Base-by-base conservation (phyloP, 2,888 invertebrate genomes). In the Athalia rosae region DNA sequence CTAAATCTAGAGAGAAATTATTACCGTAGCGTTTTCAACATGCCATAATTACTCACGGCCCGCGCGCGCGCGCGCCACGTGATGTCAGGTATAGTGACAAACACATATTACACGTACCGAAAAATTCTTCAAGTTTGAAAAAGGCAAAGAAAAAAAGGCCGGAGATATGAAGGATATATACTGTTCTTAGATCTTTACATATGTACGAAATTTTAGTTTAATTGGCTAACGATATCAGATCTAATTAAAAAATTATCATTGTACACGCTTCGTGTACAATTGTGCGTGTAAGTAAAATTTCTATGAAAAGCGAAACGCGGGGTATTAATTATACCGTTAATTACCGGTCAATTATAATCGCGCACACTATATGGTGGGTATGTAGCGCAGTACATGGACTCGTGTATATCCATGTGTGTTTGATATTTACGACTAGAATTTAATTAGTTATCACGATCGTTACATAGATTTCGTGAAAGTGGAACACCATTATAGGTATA, bases 1-100 rank as follows among this genome's bases (percentile, higher is more conserved):
- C 50, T 50, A 7, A 28, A 28, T 50, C 2, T 50, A 50, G 50
- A 61, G 41, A 11, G 47, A 47, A 64, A 64, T 64, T 64, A 64
- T 64, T 64, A 47, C 45, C 64, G 8, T n/a, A 13, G 13, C 15
- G 64, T 64, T 64, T 13, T 45, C n/a, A 64, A 45, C 64, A 47
- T 64, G 47, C 64, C 64, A 13, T 64, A 64, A 64, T 64, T 64
- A 64, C 64, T 64, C 47, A 64, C 47, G 47, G 47, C 47, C 13
- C 0, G n/a, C 47, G 13, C 13, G 8, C 28, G 15, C 63, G n/a
- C 47, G 13, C 8, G 7, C 11, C 50, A 7, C 11, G 1, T 50
- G 6, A 47, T 61, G 4, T 59, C n/a, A n/a, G n/a, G 6, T 61
- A 9, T 28, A 61, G 15, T 8, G 15, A 61, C 41, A 61, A 28